Conservation (phyloP, 2,113 vertebrate species). For the Pomatostomus ruficeps region DNA sequence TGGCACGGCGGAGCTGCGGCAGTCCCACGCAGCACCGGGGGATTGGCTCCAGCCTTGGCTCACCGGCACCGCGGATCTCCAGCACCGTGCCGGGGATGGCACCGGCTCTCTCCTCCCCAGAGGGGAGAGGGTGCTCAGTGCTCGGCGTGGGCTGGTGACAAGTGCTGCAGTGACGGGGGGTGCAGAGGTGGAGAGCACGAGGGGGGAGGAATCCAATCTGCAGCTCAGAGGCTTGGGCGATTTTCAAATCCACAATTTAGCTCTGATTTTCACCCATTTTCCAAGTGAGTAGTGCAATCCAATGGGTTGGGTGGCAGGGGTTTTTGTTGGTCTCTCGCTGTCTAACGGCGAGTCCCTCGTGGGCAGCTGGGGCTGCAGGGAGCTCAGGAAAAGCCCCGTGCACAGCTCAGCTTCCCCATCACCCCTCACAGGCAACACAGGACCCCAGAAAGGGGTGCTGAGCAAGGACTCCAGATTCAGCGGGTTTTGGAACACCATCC, state of each 20-base stretch:
- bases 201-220: not conserved
- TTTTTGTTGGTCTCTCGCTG: not conserved
- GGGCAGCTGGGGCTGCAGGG: not conserved
- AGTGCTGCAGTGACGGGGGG: not conserved
- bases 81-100: not conserved
- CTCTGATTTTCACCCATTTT: not conserved
- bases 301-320: not conserved
- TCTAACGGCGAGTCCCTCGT: accelerated
- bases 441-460: not conserved
- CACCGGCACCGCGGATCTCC: not conserved
- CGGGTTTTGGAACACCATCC: not conserved
- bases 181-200: not conserved
- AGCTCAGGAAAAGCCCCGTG: not conserved
- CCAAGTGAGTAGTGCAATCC: not conserved
- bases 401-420: not conserved
- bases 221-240: not conserved
- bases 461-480: not conserved
- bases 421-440: not conserved
- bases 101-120: not conserved
- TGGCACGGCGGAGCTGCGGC: not conserved
- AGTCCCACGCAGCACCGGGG: not conserved
- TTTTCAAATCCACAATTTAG: not conserved
- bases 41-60: not conserved
- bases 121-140: not conserved
- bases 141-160: not conserved